These are phyloP conservation scores for Drosophila paracracens DNA, from an alignment of 2,888 invertebrate species.

Conservation along the genomic window DNA sequence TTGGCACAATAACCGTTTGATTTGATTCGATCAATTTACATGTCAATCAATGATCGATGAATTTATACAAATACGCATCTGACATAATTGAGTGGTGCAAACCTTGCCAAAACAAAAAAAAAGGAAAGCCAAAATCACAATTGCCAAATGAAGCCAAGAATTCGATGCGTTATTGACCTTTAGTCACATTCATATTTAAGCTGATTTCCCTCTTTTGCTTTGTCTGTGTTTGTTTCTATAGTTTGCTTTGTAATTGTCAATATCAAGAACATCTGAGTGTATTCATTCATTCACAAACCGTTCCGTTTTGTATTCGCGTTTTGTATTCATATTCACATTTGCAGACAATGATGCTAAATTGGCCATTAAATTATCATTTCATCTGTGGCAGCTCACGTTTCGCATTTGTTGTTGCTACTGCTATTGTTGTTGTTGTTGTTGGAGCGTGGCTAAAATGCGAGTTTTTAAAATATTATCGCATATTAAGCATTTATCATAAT, in stretches of 20 bases:
- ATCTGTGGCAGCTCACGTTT: slow-evolving; percentile 48
- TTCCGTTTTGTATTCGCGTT: slow-evolving; percentile 16
- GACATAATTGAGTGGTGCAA: background rate
- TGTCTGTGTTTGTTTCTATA: slow-evolving; percentile 1
- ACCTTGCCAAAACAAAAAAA: slow-evolving; percentile 38
- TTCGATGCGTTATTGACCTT: slow-evolving; percentile 57
- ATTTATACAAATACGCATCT: background rate
- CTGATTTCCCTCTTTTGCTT: background rate
- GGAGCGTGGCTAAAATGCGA: slow-evolving; percentile 52
- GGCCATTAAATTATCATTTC: slow-evolving; percentile 75
- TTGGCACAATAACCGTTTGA: slow-evolving; percentile 72
- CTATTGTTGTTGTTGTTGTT: slow-evolving; percentile 15
- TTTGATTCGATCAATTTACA: slow-evolving; percentile 55
- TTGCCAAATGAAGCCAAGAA: slow-evolving; percentile 41
- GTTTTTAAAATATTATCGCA: slow-evolving; percentile 17
- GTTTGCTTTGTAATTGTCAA: slow-evolving; percentile 54
- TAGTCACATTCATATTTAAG: slow-evolving; percentile 11
- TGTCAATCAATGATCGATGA: slow-evolving; percentile 32
- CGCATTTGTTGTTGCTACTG: slow-evolving; percentile 6
- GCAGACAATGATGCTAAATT: slow-evolving; percentile 67
- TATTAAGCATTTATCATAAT: slow-evolving; percentile 29
- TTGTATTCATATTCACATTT: slow-evolving; percentile 50
- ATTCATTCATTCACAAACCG: slow-evolving; percentile 21
- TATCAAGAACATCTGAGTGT: slow-evolving; percentile 60
- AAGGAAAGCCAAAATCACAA: slow-evolving; percentile 15